A percentile compares a stretch with the other conserved stretches of the same genome.
Conservation (phyloP, 1,140 invertebrate genomes). For the Cydia splendana region DNA sequence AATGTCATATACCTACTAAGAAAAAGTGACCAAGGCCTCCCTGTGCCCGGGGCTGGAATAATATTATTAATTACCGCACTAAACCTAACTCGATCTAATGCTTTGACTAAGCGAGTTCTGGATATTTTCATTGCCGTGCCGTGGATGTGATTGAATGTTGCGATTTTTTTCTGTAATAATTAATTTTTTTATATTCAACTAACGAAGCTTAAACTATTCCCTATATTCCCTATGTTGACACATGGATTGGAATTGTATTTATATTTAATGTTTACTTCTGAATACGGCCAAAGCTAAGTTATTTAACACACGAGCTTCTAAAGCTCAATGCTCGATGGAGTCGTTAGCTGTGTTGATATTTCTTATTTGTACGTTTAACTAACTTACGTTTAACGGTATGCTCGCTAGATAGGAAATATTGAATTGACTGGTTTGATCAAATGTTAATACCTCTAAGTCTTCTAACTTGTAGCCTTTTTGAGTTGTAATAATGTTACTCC, state of each 20-base stretch:
- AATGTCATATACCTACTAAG: no score
- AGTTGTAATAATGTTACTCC: no score
- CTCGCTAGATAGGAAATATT: slow-evolving; percentile 8
- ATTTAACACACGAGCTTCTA: not conserved
- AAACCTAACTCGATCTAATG: no score
- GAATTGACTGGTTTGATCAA: not conserved
- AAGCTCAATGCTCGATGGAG: slow-evolving; percentile 18
- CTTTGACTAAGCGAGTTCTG: no score
- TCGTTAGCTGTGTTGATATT: slow-evolving; percentile 27
- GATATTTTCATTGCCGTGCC: no score
- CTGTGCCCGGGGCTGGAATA: no score
- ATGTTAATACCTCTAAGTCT: not conserved
- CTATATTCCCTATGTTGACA: no score
- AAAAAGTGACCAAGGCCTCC: no score
- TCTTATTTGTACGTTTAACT: slow-evolving; percentile 14
- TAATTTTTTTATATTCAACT: not conserved
- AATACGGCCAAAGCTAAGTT: not conserved
- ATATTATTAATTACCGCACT: no score
- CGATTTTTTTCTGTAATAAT: no score
- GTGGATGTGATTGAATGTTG: no score
- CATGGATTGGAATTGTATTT: not conserved
- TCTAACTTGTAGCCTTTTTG: not conserved
- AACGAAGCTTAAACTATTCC: not conserved
- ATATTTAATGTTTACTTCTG: not conserved
- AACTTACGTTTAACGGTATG: slow-evolving; percentile 20